A percentile compares a stretch with the other conserved stretches of the same genome.
These are phyloP conservation scores for Acronicta psi DNA, from an alignment of 2,888 invertebrate genomes.

Conservation along the genomic window DNA sequence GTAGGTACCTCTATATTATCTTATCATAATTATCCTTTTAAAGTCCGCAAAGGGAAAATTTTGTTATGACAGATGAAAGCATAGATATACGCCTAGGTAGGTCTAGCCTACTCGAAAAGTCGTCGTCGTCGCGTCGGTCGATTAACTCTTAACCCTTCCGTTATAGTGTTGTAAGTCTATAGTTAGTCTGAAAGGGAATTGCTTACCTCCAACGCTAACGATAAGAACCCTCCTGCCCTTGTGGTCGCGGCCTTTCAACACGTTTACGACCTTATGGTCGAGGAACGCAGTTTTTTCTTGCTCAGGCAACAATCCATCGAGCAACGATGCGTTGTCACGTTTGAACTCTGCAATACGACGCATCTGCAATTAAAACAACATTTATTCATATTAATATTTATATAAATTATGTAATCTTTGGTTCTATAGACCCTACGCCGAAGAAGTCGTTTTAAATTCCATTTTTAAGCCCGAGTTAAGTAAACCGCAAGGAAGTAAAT, in stretches of 20 bases:
- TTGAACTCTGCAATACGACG: slow-evolving; percentile 93
- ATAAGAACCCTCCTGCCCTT: slow-evolving; percentile 93
- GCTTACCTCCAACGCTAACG: slow-evolving; percentile 92
- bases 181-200: background rate
- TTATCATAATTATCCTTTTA: too few species aligned
- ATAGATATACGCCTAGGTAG: too few species aligned
- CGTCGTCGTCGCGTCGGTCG: too few species aligned
- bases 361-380: slow-evolving; percentile 88
- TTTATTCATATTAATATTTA: background rate
- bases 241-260: slow-evolving; percentile 93
- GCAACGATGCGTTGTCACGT: slow-evolving; percentile 90
- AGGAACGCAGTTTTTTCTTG: slow-evolving; percentile 91
- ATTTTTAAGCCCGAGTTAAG: background rate
- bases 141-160: too few species aligned
- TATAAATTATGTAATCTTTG: too few species aligned
- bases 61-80: too few species aligned
- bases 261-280: slow-evolving; percentile 93
- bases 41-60: too few species aligned
- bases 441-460: too few species aligned
- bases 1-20: too few species aligned
- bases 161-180: background rate
- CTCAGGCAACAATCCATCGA: slow-evolving; percentile 91
- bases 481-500: background rate
- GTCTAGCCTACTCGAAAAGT: too few species aligned
- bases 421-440: too few species aligned